A percentile compares a stretch with the other conserved stretches of the same genome.
Conservation (phyloP, 2,888 invertebrate species). For the Glyphotaelius pellucidus region DNA sequence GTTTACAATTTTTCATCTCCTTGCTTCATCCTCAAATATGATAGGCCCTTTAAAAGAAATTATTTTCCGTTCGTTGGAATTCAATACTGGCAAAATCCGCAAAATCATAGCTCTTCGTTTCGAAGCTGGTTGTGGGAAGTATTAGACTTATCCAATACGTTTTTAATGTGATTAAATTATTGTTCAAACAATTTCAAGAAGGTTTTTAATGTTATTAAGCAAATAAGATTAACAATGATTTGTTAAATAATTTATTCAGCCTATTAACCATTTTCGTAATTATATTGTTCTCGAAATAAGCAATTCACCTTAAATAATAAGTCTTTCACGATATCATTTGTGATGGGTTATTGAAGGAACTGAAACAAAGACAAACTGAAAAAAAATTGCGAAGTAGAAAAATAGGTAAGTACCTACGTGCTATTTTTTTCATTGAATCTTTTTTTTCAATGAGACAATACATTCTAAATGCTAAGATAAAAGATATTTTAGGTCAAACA, state of each 20-base stretch:
- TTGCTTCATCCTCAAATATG: too few species aligned
- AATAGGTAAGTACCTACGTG: background rate
- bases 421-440: background rate
- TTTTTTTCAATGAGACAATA: background rate
- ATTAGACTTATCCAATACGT: background rate
- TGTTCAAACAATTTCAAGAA: conserved; percentile 11
- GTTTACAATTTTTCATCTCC: too few species aligned
- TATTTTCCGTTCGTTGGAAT: too few species aligned
- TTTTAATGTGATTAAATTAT: background rate
- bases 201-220: background rate
- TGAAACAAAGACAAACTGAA: too few species aligned
- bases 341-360: background rate
- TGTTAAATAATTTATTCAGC: background rate
- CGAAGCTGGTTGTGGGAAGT: background rate
- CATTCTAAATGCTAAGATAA: too few species aligned
- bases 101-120: background rate
- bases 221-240: background rate
- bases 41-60: too few species aligned
- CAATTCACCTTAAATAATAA: background rate
- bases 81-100: background rate
- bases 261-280: background rate
- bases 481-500: too few species aligned
- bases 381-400: background rate
- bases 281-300: background rate
- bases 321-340: background rate